These are phyloP conservation scores for Scaptodrosophila lebanonensis DNA, from an alignment of 1,140 invertebrate genomes.

Conservation along the genomic window DNA sequence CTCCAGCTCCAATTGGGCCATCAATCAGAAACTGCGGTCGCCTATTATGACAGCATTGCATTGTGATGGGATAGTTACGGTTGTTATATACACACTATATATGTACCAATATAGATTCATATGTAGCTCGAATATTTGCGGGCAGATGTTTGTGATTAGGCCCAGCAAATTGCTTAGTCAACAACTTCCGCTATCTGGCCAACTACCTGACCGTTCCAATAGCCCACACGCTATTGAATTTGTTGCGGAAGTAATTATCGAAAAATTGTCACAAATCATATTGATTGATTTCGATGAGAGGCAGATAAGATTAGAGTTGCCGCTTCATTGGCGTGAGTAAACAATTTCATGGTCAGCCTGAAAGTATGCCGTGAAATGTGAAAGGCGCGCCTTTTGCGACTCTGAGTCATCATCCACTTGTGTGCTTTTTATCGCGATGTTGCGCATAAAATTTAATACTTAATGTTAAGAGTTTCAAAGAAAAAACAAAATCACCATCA, in stretches of 20 bases:
- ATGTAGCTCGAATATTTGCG: conserved; percentile 6
- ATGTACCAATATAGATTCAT: conserved; percentile 34
- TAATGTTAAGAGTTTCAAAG: too few relatives aligned
- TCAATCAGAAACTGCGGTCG: conserved; percentile 57
- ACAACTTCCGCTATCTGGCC: conserved; percentile 39
- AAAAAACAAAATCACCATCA: too few relatives aligned
- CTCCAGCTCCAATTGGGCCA: conserved; percentile 56
- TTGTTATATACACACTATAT: too few relatives aligned
- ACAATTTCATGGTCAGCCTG: conserved; percentile 20
- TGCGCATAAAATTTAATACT: too few relatives aligned
- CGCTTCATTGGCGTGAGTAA: background rate
- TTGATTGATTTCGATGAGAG: conserved; percentile 8
- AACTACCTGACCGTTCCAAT: background rate
- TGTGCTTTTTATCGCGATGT: too few relatives aligned
- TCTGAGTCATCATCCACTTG: too few relatives aligned
- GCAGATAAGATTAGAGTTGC: conserved; percentile 54
- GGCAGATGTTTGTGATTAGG: conserved; percentile 30
- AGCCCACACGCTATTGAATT: too few relatives aligned
- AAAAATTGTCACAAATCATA: conserved; percentile 40
- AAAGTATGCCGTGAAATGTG: conserved; percentile 57
- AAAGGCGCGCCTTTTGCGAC: too few relatives aligned
- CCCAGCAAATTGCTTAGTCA: conserved; percentile 39
- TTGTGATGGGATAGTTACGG: too few relatives aligned
- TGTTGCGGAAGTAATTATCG: conserved; percentile 56
- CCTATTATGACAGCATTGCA: conserved; percentile 40